phyloP scores from a whole-genome alignment of 1,140 invertebrate genomes.

The Pachyrhynchus sulphureomaculatus region DNA sequence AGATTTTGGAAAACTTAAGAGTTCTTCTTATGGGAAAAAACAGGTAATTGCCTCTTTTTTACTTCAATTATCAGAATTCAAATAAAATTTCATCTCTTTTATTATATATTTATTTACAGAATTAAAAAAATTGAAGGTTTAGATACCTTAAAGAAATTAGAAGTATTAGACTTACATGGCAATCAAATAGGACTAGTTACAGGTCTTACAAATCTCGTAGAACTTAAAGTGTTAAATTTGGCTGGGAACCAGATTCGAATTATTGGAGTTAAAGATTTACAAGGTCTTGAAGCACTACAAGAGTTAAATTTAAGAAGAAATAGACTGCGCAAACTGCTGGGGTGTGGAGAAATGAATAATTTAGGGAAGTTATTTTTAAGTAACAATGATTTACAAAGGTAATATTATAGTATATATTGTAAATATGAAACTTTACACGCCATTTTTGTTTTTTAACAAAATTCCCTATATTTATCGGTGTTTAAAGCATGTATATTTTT shows the following conservation, averaged over 20 bases:
- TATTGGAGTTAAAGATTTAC: constrained; percentile 71
- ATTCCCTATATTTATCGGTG: constrained; percentile 1
- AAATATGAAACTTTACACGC: too few relatives aligned
- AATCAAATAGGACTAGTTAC: constrained; percentile 75
- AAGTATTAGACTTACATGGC: constrained; percentile 89
- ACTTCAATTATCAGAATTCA: neutral
- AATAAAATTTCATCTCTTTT: neutral
- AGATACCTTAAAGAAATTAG: constrained; percentile 68
- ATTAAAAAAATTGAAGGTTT: constrained; percentile 77
- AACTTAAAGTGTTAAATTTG: constrained; percentile 87
- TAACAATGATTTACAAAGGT: constrained; percentile 83
- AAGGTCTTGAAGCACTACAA: constrained; percentile 72
- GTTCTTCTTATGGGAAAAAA: constrained; percentile 90
- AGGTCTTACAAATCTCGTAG: constrained; percentile 61
- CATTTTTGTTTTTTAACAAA: neutral
- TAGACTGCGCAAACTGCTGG: constrained; percentile 74
- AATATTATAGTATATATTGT: constrained; percentile 30
- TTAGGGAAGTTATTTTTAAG: constrained; percentile 81
- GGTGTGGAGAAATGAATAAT: constrained; percentile 77
- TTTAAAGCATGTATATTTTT: too few relatives aligned
- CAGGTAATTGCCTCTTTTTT: constrained; percentile 52
- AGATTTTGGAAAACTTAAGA: constrained; percentile 72
- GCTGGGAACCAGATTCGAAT: constrained; percentile 84
- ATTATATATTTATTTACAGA: constrained; percentile 52
- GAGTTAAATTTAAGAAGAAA: constrained; percentile 89